These are phyloP conservation scores for Octodonta nipae DNA, from an alignment of 2,888 invertebrate genomes.

Conservation along the genomic window DNA sequence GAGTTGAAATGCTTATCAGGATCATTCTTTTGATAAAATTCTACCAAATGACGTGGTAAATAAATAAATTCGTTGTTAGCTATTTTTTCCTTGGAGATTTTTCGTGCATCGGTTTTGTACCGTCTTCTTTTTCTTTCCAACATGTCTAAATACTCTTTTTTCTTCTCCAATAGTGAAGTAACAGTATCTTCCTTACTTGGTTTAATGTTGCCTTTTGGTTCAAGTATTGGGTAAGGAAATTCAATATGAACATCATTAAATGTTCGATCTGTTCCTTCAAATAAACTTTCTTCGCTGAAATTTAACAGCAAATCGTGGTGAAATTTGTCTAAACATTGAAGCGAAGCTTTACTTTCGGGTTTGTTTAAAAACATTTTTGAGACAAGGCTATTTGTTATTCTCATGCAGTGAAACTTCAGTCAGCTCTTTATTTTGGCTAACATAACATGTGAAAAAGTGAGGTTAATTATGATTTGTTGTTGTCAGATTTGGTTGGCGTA, in stretches of 20 bases:
- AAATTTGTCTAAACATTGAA: too few relatives aligned
- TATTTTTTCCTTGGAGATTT: conserved; percentile 9
- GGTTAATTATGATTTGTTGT: too few relatives aligned
- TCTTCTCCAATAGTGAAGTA: conserved; percentile 10
- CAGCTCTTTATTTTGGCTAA: too few relatives aligned
- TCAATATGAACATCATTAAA: conserved; percentile 9
- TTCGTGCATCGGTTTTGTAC: conserved; percentile 8
- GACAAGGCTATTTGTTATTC: too few relatives aligned
- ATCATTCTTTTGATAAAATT: conserved; percentile 14
- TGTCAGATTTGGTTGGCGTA: too few relatives aligned
- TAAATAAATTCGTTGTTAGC: conserved; percentile 9
- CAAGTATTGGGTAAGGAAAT: conserved; percentile 16
- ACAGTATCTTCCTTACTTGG: conserved; percentile 9
- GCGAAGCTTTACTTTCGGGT: too few relatives aligned
- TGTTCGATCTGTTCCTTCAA: conserved; percentile 14
- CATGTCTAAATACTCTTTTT: conserved; percentile 9
- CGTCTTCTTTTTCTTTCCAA: conserved; percentile 7
- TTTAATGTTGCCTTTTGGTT: too few relatives aligned
- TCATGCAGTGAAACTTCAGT: too few relatives aligned
- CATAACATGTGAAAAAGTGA: too few relatives aligned
- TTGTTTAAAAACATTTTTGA: conserved; percentile 1
- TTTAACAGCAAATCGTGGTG: conserved; percentile 15
- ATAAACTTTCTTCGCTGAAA: conserved; percentile 14
- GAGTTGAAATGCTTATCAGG: conserved; percentile 12
- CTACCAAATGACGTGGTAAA: conserved; percentile 14